These are phyloP conservation scores for Darevskia mixta DNA, from an alignment of 2,797 vertebrate species.

Conservation along the genomic window DNA sequence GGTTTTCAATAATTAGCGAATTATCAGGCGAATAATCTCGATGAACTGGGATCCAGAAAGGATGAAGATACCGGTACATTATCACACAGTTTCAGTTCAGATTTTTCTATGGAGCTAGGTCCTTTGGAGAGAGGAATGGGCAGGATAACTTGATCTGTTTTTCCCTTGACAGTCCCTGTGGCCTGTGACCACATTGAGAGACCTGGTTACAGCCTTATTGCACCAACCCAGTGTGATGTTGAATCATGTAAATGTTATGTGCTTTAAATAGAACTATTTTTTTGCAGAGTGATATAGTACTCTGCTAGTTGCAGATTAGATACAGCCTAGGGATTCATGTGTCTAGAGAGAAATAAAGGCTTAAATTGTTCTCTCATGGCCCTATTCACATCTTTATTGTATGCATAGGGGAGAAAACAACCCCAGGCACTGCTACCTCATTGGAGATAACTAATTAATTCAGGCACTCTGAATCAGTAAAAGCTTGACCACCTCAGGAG, in stretches of 20 bases:
- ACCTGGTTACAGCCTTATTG: not conserved
- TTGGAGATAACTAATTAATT: not conserved
- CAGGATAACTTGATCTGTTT: fast-evolving
- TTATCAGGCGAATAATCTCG: constrained; percentile 23
- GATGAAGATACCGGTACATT: fast-evolving
- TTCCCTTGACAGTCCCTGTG: not conserved
- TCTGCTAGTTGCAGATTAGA: not conserved
- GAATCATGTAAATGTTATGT: constrained; percentile 24
- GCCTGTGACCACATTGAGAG: not conserved
- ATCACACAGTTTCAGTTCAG: not conserved
- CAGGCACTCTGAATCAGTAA: not conserved
- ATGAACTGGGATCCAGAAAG: not conserved
- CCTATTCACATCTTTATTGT: not conserved
- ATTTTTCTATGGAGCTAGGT: not conserved
- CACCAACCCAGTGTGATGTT: constrained; percentile 17
- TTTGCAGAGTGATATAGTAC: not conserved
- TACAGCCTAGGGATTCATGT: not conserved
- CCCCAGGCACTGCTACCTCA: not conserved
- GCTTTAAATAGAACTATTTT: constrained; percentile 15
- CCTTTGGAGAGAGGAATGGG: fast-evolving
- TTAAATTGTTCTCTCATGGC: not conserved
- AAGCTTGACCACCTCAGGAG: not conserved
- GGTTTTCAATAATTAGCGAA: not conserved
- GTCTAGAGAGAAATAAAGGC: not conserved
- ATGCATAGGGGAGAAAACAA: not conserved